Base-by-base conservation (phyloP, 2,113 vertebrate genomes). In the Planiliza haematocheilus region DNA sequence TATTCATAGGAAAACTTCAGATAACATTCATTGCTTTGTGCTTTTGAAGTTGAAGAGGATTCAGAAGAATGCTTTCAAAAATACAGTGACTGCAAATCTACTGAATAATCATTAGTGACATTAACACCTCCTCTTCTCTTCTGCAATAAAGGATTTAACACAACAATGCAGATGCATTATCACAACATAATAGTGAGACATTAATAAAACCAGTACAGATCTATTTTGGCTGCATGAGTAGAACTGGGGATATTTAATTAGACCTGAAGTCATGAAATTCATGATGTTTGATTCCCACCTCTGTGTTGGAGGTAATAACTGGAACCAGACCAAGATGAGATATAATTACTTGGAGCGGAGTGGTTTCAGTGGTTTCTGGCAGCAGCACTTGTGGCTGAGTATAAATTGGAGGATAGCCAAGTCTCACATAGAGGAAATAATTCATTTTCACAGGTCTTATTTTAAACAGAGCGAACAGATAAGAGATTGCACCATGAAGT, bases 361-460 rank as follows among this genome's bases (percentile, higher is more conserved):
- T 18, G 57, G 18, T 70, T 62, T 49, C 8, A 6, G 34, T 63
- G 77, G 53, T 81, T 78, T 74, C 24, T 74, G 74, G 63, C 74
- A 68, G 48, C 4, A 1, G 36, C 13, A n/a, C 62, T 65, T 6
- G 12, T 41, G 67, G 49, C 18, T 70, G 69, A 71, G 43, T 14
- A 10, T 51, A 10, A 49, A 61, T 16, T 74, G 50, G 43, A 45
- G 12, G 1, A 24, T 13, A 20, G 45, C 39, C 63, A 70, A 49
- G 38, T 34, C 13, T 66, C 17, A 41, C 41, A 65, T 7, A 46
- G 12, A 53, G 39, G 53, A 71, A 49, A 60, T 48, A 16, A 71
- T 41, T 74, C 1, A 59, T 66, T 49, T 74, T 7, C 17, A n/a
- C 36, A 45, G 21, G 21, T n/a, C 7, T 38, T 17, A n/a, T 9